Evolutionary conservation across 1,140 invertebrate genomes (phyloP).

Genomic region (Anastrepha obliqua): DNA sequence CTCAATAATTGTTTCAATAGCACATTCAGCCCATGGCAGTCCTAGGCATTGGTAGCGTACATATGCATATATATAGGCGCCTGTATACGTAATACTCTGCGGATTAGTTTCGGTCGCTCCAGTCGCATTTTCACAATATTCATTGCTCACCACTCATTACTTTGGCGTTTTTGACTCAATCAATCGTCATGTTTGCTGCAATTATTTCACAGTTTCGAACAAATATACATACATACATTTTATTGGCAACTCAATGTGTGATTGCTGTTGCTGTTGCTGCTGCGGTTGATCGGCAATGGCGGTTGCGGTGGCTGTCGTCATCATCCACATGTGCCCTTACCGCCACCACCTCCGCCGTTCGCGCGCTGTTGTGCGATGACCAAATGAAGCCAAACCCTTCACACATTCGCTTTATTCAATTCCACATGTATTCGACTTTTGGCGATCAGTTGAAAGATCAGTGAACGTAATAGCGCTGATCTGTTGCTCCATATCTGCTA

Average conservation of each 20-base stretch:
- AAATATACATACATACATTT: neutral
- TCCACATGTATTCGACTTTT: slow-evolving; percentile 7
- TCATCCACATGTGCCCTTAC: too few species aligned
- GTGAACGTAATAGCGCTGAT: slow-evolving; percentile 35
- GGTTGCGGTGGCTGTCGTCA: neutral
- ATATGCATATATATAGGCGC: neutral
- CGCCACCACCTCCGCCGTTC: neutral
- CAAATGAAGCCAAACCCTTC: slow-evolving; percentile 22
- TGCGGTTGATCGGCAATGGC: neutral
- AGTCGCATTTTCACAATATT: neutral
- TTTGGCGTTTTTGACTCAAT: slow-evolving; percentile 17
- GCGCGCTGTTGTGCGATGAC: neutral
- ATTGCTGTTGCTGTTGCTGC: neutral
- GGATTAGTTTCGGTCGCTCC: neutral
- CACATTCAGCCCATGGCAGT: neutral
- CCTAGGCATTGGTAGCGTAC: neutral
- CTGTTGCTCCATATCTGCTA: slow-evolving; percentile 41
- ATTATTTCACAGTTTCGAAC: slow-evolving; percentile 20
- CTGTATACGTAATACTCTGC: neutral
- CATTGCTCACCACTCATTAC: neutral
- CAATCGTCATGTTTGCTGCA: slow-evolving; percentile 22
- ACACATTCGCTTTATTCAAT: slow-evolving; percentile 1
- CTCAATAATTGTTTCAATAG: neutral
- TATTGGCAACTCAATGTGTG: neutral
- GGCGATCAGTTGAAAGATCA: slow-evolving; percentile 53